Base-by-base conservation (phyloP, 2,888 invertebrate species). In the Smittia sp. region DNA sequence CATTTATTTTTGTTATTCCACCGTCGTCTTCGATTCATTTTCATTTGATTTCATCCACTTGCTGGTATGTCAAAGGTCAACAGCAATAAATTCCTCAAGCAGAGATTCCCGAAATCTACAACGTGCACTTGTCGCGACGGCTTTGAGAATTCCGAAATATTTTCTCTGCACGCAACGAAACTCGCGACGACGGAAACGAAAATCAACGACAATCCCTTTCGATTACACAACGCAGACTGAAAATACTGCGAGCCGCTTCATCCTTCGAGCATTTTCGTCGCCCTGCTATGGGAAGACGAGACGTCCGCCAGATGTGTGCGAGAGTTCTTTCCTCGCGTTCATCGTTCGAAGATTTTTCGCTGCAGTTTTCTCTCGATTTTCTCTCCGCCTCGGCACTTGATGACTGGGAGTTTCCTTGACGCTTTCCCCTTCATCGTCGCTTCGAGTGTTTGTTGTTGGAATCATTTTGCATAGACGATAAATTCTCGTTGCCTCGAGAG, bases 111-210 rank as follows among this genome's bases (percentile, higher is more conserved):
- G 1, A 7, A 18, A 18, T 58, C n/a, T 18, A 58, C 58, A 58
- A n/a, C 27, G 41, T 20, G 20, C 72, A 62, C 72, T 72, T 72
- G 72, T 72, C 72, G 72, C 72, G 72, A 72, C 72, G 72, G 72
- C 72, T 72, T 62, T 62, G 52, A 52, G 24, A 68, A 68, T 38
- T 68, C 13, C 58, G 52, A 46, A 18, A 46, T 15, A 58, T 24
- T 7, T 46, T 68, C 70, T 46, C 68, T 46, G 2, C 46, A 6
- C 2, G n/a, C n/a, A 13, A 15, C 11, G 46, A 58, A 22, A 58
- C 58, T 7, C 58, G 15, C 7, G 20, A 9, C 58, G 18, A 22
- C 20, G 9, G 58, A 46, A n/a, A 46, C 11, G 15, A 58, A 58
- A 58, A 58, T 58, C n/a, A 7, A 22, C 72, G 38, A 65, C 73